Evolutionary conservation across 37 sponge, comb jelly and placozoan genomes (phyloP), one percentile per base, ranked within the genome.

Genomic region (Ianthella basta): DNA sequence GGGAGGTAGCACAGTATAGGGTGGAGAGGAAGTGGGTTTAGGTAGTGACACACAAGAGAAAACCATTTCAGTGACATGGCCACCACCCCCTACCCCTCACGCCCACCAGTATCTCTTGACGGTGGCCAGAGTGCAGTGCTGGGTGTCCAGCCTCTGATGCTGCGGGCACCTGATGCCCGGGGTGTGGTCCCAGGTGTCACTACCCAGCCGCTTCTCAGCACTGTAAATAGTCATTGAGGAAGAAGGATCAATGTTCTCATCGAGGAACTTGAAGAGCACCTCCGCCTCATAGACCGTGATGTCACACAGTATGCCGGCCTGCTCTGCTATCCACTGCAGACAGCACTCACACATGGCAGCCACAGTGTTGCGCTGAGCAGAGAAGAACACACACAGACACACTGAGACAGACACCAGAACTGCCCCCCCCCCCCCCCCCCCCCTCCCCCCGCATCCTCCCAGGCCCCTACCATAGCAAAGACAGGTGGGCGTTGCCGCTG

Each of bases 281-380:
- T 87, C 91, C 1, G 87, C 64, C 77, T 87, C 86, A 21, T 91
- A 87, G 18, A 91, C 92, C 27, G 68, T 12, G 23, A 38, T 16
- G 35, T 34, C 24, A n/a, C n/a, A 34, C 29, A 13, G 33, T 13
- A 32, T 35, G 21, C 80, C 84, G 18, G 91, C 88, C 40, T 79
- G 85, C 24, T 77, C 80, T 0, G 90, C 88, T 82, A 93, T 81
- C 94, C 94, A 93, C 82, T 79, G 69, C 59, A 90, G 79, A 55
- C 88, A 84, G 54, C 72, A 69, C 59, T 88, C 89, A 16, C 86
- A 70, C 84, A 75, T 83, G 20, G 59, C 84, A 50, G 84, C 56
- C 68, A n/a, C 30, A 30, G 10, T n/a, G 27, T 2, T 27, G 4
- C 64, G 27, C 27, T 63, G 64, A 63, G 24, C 4, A 10, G 64